Base-by-base conservation (phyloP, 2,888 invertebrate species). In the Perdita meconis region DNA sequence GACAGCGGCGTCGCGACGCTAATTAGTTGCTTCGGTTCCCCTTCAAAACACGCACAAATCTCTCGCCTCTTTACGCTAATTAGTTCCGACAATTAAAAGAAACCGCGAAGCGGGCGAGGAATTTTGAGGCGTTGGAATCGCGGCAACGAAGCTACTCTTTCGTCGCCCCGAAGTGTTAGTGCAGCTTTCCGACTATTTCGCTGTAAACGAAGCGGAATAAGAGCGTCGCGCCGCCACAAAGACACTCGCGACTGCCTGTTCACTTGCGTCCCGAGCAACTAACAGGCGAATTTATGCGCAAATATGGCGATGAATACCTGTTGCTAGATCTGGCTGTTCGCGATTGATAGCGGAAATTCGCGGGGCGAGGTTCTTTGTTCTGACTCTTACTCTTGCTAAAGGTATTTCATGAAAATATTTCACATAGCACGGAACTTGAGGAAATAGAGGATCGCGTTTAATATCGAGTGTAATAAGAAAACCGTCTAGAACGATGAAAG, bases 21-120 rank as follows among this genome's bases (percentile, higher is more conserved):
- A 82, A 82, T n/a, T n/a, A n/a, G n/a, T n/a, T n/a, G n/a, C n/a
- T n/a, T n/a, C n/a, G n/a, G n/a, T n/a, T n/a, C n/a, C n/a, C n/a
- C n/a, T n/a, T n/a, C n/a, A n/a, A n/a, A n/a, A n/a, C n/a, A n/a
- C n/a, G n/a, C n/a, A n/a, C n/a, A n/a, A n/a, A n/a, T n/a, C n/a
- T n/a, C n/a, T n/a, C n/a, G n/a, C n/a, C n/a, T n/a, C n/a, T n/a
- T n/a, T n/a, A 57, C 67, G 71, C 69, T 82, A 82, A 82, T 82
- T 82, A 81, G 71, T 78, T 75, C 81, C 66, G 74, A 42, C 59
- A 64, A 67, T 68, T 78, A 70, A 53, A 64, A 81, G 75, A 81
- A 81, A 81, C 75, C 81, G 81, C 72, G 19, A 16, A 53, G 36
- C 67, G 47, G 10, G 10, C 64, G 74, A 59, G 59, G 66, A 73